Percentiles rank a stretch among this genome's conserved stretches.
Conservation (phyloP, 2,113 vertebrate species). For the Pelvicachromis taeniatus region DNA sequence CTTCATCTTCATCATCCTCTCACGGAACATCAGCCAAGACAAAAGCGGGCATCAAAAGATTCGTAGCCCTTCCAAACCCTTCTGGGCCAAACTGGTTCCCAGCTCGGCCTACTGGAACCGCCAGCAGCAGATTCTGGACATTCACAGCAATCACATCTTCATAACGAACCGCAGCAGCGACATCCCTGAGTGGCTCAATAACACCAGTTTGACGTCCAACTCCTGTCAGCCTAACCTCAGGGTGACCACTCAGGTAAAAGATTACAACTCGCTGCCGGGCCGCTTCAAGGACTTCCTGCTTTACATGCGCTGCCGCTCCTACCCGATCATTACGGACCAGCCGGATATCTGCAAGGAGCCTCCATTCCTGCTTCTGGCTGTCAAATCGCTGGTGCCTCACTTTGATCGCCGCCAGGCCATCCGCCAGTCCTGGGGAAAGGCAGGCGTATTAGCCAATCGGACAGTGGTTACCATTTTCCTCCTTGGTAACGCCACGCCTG, state of each 20-base stretch:
- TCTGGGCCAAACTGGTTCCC: conserved; percentile 64
- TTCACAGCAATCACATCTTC: conserved; percentile 60
- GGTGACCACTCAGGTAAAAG: conserved; percentile 67
- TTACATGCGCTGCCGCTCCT: conserved; percentile 78
- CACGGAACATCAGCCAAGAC: conserved; percentile 49
- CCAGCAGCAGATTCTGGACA: conserved; percentile 73
- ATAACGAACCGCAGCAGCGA: not conserved
- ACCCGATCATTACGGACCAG: conserved; percentile 70
- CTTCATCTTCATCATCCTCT: conserved; percentile 73
- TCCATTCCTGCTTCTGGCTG: conserved; percentile 80
- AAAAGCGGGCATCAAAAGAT: conserved; percentile 40
- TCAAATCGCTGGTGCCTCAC: conserved; percentile 79
- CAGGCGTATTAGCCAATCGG: conserved; percentile 49
- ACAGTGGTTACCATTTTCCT: conserved; percentile 78
- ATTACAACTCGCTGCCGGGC: conserved; percentile 72
- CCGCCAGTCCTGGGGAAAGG: conserved; percentile 82
- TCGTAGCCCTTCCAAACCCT: conserved; percentile 47
- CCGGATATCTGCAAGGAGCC: conserved; percentile 64
- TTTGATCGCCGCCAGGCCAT: conserved; percentile 85
- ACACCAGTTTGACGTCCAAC: conserved; percentile 17
- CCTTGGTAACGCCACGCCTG: conserved; percentile 69
- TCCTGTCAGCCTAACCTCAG: conserved; percentile 50
- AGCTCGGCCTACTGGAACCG: conserved; percentile 78
- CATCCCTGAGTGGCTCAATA: conserved; percentile 53
- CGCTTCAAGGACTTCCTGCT: conserved; percentile 79